phyloP scores from a whole-genome alignment of 2,797 vertebrate genomes.

The Danio aesculapii region DNA sequence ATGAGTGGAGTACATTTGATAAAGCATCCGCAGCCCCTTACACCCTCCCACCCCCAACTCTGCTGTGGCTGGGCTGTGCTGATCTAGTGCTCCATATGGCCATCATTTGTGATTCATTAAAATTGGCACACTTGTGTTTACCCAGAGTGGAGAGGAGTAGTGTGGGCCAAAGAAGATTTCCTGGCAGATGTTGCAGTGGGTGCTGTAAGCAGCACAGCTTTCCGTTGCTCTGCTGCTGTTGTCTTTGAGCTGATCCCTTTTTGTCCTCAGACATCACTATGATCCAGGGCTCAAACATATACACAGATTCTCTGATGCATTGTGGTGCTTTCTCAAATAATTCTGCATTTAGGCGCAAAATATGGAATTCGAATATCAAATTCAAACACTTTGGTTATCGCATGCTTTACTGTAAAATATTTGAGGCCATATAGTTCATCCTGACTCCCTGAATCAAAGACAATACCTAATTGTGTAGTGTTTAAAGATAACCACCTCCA shows the following conservation, averaged over 20 bases:
- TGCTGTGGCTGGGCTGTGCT: slow-evolving; percentile 45
- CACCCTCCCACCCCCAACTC: slow-evolving; percentile 28
- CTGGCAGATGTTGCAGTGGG: slow-evolving; percentile 59
- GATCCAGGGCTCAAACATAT: slow-evolving; percentile 65
- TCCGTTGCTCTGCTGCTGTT: slow-evolving; percentile 33
- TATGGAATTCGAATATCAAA: not conserved
- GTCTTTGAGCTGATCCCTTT: slow-evolving; percentile 46
- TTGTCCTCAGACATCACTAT: slow-evolving; percentile 69
- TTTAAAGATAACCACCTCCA: too few relatives aligned
- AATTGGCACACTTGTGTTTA: slow-evolving; percentile 59
- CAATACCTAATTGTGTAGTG: not conserved
- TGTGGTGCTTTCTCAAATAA: slow-evolving; percentile 9
- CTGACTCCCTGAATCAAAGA: not conserved
- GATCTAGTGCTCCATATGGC: slow-evolving; percentile 64
- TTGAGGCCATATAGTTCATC: not conserved
- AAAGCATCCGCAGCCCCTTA: slow-evolving; percentile 35
- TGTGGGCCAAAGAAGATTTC: slow-evolving; percentile 55
- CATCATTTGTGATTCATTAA: slow-evolving; percentile 66
- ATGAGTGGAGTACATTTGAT: slow-evolving; percentile 47
- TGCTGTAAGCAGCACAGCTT: slow-evolving; percentile 38
- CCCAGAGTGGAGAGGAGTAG: slow-evolving; percentile 48
- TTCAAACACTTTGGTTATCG: not conserved
- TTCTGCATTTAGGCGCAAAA: not conserved
- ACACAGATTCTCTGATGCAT: slow-evolving; percentile 6
- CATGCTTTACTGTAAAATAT: not conserved